phyloP scores from a whole-genome alignment of 2,113 vertebrate genomes.

The Austrofundulus limnaeus region DNA sequence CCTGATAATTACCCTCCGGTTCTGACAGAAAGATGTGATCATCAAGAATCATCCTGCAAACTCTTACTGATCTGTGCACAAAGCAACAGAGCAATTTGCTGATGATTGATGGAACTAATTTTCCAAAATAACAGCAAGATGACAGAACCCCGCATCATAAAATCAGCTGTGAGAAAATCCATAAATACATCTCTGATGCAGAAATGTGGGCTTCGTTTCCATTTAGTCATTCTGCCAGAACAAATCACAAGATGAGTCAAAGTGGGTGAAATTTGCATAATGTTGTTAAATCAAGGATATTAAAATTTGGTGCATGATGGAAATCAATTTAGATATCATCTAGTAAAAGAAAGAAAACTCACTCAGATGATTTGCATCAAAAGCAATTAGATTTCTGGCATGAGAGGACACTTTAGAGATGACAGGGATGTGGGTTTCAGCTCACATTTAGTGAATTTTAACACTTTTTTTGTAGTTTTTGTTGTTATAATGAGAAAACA shows the following conservation, averaged over 20 bases:
- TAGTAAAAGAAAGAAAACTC: slow-evolving; percentile 20
- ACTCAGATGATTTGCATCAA: slow-evolving; percentile 35
- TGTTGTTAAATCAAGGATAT: slow-evolving; percentile 55
- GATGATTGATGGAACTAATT: slow-evolving; percentile 56
- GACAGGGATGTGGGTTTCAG: not conserved
- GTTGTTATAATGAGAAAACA: not conserved
- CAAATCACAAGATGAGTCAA: slow-evolving; percentile 62
- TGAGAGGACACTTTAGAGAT: slow-evolving; percentile 19
- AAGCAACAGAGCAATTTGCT: slow-evolving; percentile 15
- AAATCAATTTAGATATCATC: slow-evolving; percentile 52
- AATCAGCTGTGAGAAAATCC: slow-evolving; percentile 22
- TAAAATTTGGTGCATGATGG: slow-evolving; percentile 33
- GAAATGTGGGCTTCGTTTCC: slow-evolving; percentile 37
- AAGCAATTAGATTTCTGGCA: slow-evolving; percentile 25
- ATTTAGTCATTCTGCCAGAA: slow-evolving; percentile 61
- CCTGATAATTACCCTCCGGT: slow-evolving; percentile 16
- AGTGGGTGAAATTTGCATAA: slow-evolving; percentile 52
- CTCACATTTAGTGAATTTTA: not conserved
- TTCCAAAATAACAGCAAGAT: slow-evolving; percentile 28
- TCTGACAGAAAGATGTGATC: slow-evolving; percentile 26
- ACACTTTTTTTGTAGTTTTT: not conserved
- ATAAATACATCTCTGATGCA: slow-evolving; percentile 43
- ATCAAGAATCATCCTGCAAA: slow-evolving; percentile 20
- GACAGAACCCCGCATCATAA: slow-evolving; percentile 24
- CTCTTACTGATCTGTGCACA: slow-evolving; percentile 35